Evolutionary conservation across 2,888 invertebrate genomes (phyloP), one percentile per base, ranked within the genome.

Genomic region (Alviniconcha strummeri): DNA sequence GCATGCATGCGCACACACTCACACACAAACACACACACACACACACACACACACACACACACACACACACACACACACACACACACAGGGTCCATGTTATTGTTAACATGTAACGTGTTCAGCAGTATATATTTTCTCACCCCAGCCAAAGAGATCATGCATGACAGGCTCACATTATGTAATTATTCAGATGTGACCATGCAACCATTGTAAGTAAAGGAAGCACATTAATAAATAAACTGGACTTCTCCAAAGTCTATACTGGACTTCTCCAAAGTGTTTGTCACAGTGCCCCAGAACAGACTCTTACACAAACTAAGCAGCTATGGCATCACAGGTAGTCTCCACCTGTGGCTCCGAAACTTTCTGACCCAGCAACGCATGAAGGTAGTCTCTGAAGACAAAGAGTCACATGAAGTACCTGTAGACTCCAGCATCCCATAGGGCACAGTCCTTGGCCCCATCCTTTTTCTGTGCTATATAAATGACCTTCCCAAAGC

Each of bases 11-110:
- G 6, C 69, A 69, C 17, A 72, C 8, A 8, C 9, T 52, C 72
- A 75, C 13, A 55, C 74, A 9, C 54, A 75, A 0, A 55, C 64
- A 64, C 64, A 64, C 64, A 64, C 74, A 75, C 54, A 55, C 54
- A 5, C 17, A 55, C 15, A 36, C 54, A 75, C 54, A 75, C 55
- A 55, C 13, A 54, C n/a, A 57, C 76, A 76, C 76, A 56, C 76
- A 55, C 15, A 36, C 54, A 75, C 54, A 75, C 55, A 55, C 13
- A 54, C n/a, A 57, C 76, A 76, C 76, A 56, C 56, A 76, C 76
- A 76, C 76, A 76, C 56, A 76, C n/a, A 36, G 36, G 7, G 2
- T 72, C 9, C 13, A 15, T 13, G 15, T 15, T 69, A 15, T 69
- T 69, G 5, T n/a, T 69, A 69, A 5, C 0, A 36, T 36, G 36